Evolutionary conservation across 2,888 invertebrate species (phyloP).

Genomic region (Pyrgus malvae): DNA sequence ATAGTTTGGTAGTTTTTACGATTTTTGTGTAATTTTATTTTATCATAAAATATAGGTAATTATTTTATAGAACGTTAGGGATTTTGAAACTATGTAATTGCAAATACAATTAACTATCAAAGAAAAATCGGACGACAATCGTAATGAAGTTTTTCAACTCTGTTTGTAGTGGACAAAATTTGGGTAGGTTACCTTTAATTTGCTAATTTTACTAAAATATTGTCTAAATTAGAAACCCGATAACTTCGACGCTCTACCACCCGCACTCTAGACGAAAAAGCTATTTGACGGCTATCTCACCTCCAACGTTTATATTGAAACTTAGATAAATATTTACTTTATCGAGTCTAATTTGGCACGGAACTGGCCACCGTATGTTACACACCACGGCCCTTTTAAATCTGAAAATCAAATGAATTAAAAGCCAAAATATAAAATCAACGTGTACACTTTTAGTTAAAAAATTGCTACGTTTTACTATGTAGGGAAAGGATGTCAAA

Average conservation of each 20-base stretch:
- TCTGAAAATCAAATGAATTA: constrained; percentile 37
- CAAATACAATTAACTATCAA: no score
- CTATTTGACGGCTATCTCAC: constrained; percentile 78
- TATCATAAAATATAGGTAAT: no score
- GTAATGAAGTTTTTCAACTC: neutral
- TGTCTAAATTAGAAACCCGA: constrained; percentile 51
- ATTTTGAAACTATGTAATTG: no score
- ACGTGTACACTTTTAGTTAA: no score
- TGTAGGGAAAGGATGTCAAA: no score
- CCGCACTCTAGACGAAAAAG: constrained; percentile 72
- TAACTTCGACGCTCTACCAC: constrained; percentile 55
- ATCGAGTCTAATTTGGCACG: constrained; percentile 79
- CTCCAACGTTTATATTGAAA: constrained; percentile 80
- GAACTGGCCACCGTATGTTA: constrained; percentile 54
- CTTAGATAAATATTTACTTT: constrained; percentile 80
- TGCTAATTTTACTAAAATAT: constrained; percentile 8
- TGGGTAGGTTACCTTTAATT: neutral
- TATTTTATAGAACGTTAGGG: no score
- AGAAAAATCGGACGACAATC: no score
- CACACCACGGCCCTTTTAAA: constrained; percentile 49
- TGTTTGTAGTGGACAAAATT: neutral
- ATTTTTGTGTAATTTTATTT: no score
- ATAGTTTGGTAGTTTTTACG: no score
- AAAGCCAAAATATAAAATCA: neutral
- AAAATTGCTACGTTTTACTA: no score